Base-by-base conservation (phyloP, 2,888 invertebrate species). In the Thelaira solivaga region DNA sequence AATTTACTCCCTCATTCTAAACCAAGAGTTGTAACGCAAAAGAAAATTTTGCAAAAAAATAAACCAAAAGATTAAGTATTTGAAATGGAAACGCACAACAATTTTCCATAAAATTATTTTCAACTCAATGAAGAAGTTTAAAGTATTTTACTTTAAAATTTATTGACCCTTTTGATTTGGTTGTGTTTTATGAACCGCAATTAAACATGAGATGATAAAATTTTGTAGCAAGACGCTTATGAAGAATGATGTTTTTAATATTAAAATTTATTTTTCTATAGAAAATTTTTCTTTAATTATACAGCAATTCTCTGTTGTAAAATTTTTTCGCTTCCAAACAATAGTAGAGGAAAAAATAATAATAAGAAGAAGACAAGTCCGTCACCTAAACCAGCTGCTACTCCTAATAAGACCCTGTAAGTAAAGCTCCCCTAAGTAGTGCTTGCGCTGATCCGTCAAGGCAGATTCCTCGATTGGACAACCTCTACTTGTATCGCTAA, bases 11-110 rank as follows among this genome's bases (percentile, higher is more conserved):
- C 16, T 6, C 18, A 43, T n/a, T n/a, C n/a, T n/a, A n/a, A n/a
- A 43, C 10, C 22, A 20, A 13, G 8, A 47, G 13, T 10, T 43
- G 8, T 2, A 49, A 18, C 4, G 8, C 6, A 34, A 39, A 29
- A 31, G 2, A 4, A 5, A 22, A 39, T 13, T 18, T 8, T 6
- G 11, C 13, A 36, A 53, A 29, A 49, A 39, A 36, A 26, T 26
- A 11, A 22, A 1, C 4, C 2, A 13, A 51, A 41, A 34, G 4
- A 53, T 22, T 61, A 22, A 8, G 26, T 34, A 41, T 65, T 49
- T 65, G 29, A 45, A 74, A 67, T 20, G 67, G 67, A 61, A 67
- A 53, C 24, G 41, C 61, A 39, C 36, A 36, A 53, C 59, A 74
- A 53, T 45, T 67, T 67, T 45, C 16, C 26, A 73, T 65, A 20